A percentile compares a stretch with the other conserved stretches of the same genome.
Evolutionary conservation across 2,113 vertebrate genomes (phyloP).

Genomic region (Thamnophis sirtalis): DNA sequence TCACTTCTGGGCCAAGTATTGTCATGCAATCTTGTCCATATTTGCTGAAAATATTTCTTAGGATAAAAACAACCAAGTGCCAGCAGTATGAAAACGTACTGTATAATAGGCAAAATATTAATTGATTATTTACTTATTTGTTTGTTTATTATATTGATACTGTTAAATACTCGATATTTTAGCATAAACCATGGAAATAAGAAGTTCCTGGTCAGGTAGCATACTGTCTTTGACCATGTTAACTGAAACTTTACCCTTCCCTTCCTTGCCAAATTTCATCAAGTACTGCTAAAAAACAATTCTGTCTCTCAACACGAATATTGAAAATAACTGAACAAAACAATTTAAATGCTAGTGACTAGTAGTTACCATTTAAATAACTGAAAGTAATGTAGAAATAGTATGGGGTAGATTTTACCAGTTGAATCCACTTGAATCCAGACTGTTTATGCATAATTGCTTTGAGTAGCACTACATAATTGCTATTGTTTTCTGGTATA

Average conservation of each 20-base stretch:
- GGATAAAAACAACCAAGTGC: not conserved
- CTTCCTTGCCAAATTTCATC: not conserved
- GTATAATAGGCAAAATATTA: not conserved
- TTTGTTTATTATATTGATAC: too few species aligned
- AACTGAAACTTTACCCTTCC: not conserved
- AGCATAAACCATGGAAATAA: not conserved
- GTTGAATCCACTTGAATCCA: not conserved
- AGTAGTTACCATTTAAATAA: not conserved
- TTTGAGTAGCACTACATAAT: conserved; percentile 37
- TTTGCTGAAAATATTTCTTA: not conserved
- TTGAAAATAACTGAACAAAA: not conserved
- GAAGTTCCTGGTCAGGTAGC: not conserved
- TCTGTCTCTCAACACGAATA: not conserved
- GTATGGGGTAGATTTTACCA: too few species aligned
- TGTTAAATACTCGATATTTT: not conserved
- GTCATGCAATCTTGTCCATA: not conserved
- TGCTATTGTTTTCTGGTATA: not conserved
- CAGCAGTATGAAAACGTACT: not conserved
- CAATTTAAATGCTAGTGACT: not conserved
- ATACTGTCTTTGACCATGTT: not conserved
- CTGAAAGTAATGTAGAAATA: not conserved
- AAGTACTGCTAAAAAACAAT: not conserved
- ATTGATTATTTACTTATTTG: not conserved
- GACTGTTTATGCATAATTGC: not conserved
- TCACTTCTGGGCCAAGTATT: not conserved